A percentile compares a stretch with the other conserved stretches of the same genome.
Evolutionary conservation across 2,888 invertebrate genomes (phyloP).

Genomic region (Pristionchus maxplancki): DNA sequence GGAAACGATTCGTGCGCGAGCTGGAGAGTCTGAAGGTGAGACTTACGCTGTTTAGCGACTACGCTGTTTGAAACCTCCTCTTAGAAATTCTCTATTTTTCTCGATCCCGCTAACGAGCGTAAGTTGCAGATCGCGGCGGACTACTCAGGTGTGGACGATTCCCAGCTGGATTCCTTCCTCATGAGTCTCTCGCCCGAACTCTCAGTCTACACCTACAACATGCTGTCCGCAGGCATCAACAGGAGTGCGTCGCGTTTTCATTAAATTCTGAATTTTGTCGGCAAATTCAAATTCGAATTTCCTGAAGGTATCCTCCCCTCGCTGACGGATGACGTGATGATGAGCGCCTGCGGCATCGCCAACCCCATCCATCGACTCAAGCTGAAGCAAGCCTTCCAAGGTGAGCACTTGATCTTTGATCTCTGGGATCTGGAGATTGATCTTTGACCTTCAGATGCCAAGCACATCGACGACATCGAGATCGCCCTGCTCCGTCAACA

Average conservation of each 20-base stretch:
- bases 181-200: constrained; percentile 79
- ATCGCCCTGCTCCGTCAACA: constrained; percentile 82
- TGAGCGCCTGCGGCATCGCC: constrained; percentile 90
- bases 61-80: background rate
- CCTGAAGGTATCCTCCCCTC: constrained; percentile 83
- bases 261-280: background rate
- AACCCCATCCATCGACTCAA: constrained; percentile 95
- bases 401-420: constrained; percentile 77
- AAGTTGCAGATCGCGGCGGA: constrained; percentile 73
- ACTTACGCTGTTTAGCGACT: background rate
- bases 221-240: constrained; percentile 95
- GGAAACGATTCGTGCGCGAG: constrained; percentile 82
- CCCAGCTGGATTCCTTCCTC: constrained; percentile 75
- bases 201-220: constrained; percentile 95
- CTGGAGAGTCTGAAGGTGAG: constrained; percentile 74
- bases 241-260: constrained; percentile 78
- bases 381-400: constrained; percentile 90
- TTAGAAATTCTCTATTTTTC: background rate
- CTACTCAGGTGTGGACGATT: constrained; percentile 75
- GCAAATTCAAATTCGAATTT: constrained; percentile 12
- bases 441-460: constrained; percentile 62
- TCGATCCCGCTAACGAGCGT: background rate
- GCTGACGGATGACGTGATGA: constrained; percentile 91
- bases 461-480: constrained; percentile 77
- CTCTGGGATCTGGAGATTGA: background rate